phyloP scores from a whole-genome alignment of 2,797 vertebrate species.

The Novumbra hubbsi region DNA sequence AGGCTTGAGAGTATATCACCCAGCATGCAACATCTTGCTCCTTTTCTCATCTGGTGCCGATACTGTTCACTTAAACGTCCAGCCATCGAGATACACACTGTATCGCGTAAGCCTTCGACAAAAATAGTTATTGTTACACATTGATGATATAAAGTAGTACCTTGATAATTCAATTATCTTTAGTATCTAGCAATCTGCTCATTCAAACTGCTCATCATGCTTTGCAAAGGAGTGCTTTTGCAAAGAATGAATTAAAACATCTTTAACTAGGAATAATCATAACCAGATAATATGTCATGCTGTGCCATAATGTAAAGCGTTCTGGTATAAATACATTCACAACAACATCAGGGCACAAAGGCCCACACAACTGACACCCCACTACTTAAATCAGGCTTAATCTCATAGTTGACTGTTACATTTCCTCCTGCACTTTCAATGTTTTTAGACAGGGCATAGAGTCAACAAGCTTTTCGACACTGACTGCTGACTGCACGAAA shows the following conservation, averaged over 20 bases:
- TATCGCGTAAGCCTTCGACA: background rate
- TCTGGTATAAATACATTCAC: background rate
- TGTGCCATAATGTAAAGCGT: background rate
- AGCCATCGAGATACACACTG: background rate
- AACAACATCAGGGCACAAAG: background rate
- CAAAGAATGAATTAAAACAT: background rate
- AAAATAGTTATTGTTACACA: background rate
- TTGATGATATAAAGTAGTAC: background rate
- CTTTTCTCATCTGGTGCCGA: background rate
- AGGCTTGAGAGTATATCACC: background rate
- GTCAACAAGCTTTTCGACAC: slow-evolving; percentile 31
- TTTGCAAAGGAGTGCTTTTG: background rate
- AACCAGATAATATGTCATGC: background rate
- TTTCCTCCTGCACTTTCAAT: slow-evolving; percentile 21
- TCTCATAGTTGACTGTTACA: slow-evolving; percentile 31
- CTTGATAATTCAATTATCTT: background rate
- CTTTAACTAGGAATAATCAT: too few relatives aligned
- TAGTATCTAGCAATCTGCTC: background rate
- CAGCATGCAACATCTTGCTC: background rate
- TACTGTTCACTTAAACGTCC: background rate
- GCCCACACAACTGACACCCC: background rate
- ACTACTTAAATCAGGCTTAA: slow-evolving; percentile 21
- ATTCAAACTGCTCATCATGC: background rate
- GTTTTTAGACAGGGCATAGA: slow-evolving; percentile 6
- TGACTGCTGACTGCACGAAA: slow-evolving; percentile 9